These are phyloP conservation scores for Ptycholaimellus sp. DNA, from an alignment of 2,888 invertebrate species.

Conservation along the genomic window DNA sequence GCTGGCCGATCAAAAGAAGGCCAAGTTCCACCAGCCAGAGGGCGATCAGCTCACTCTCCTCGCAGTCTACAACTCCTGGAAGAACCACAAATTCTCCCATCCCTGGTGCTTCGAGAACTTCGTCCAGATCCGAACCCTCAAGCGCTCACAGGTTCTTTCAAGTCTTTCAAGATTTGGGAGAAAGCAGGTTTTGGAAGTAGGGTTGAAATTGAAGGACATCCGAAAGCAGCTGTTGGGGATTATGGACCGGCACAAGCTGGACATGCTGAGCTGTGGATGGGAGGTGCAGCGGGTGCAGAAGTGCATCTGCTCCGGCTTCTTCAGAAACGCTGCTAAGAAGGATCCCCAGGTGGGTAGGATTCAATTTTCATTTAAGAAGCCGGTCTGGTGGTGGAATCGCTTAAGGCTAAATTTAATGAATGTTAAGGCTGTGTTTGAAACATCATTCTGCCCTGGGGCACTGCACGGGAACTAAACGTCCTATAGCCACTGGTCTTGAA, in stretches of 20 bases:
- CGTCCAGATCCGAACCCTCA: slow-evolving; percentile 81
- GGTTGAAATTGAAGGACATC: slow-evolving; percentile 74
- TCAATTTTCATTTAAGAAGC: too few relatives aligned
- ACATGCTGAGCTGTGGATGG: slow-evolving; percentile 84
- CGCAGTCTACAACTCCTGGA: slow-evolving; percentile 98
- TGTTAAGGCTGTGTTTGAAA: too few relatives aligned
- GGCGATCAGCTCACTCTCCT: slow-evolving; percentile 87
- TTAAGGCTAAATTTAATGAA: too few relatives aligned
- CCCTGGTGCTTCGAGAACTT: slow-evolving; percentile 99
- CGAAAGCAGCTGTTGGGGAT: slow-evolving; percentile 60
- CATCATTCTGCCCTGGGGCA: too few relatives aligned
- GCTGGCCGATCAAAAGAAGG: slow-evolving; percentile 89
- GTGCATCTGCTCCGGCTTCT: slow-evolving; percentile 80
- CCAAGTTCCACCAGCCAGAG: slow-evolving; percentile 93
- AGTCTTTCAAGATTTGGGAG: too few relatives aligned
- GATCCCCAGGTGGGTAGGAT: too few relatives aligned
- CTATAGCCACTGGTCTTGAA: too few relatives aligned
- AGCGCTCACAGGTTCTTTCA: slow-evolving; percentile 52
- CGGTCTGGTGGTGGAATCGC: too few relatives aligned
- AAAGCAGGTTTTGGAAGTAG: too few relatives aligned
- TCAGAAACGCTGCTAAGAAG: slow-evolving; percentile 92
- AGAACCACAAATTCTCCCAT: slow-evolving; percentile 91
- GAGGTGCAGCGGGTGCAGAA: slow-evolving; percentile 86
- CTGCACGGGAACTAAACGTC: too few relatives aligned
- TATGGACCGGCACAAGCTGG: slow-evolving; percentile 54